Conservation (phyloP, 1,140 invertebrate species). For the Sminthurides bifidus region DNA sequence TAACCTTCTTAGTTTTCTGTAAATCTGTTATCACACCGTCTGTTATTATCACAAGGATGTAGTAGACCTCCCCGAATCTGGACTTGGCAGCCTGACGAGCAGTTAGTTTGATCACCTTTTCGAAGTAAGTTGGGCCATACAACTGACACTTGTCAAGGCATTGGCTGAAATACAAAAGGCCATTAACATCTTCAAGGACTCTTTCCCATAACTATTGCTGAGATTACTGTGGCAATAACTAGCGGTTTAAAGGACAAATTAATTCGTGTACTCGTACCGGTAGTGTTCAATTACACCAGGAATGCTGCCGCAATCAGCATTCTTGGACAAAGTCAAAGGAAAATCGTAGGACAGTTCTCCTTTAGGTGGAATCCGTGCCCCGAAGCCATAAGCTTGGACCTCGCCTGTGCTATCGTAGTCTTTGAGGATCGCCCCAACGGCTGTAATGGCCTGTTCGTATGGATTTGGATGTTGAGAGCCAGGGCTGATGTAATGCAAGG, state of each 20-base stretch:
- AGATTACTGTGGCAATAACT: neutral
- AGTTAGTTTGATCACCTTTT: slow-evolving; percentile 48
- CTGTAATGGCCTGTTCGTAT: slow-evolving; percentile 46
- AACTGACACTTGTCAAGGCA: slow-evolving; percentile 45
- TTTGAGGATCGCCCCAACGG: slow-evolving; percentile 52
- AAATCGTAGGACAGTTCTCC: slow-evolving; percentile 36
- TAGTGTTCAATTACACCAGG: neutral
- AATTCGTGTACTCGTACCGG: neutral
- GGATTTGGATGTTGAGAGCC: slow-evolving; percentile 39
- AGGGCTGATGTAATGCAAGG: slow-evolving; percentile 27
- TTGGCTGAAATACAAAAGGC: slow-evolving; percentile 19
- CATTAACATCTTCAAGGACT: neutral
- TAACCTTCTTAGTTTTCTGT: slow-evolving; percentile 45
- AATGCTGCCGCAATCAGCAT: neutral
- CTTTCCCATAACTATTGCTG: no score
- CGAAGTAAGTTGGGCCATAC: slow-evolving; percentile 54
- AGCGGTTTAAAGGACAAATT: no score
- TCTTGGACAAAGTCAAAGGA: neutral
- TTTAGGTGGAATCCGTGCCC: slow-evolving; percentile 43
- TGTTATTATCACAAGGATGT: slow-evolving; percentile 52
- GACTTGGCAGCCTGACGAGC: slow-evolving; percentile 38
- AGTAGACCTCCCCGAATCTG: slow-evolving; percentile 46
- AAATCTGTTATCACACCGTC: slow-evolving; percentile 58
- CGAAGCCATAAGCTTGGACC: slow-evolving; percentile 48
- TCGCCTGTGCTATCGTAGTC: slow-evolving; percentile 48